phyloP scores from a whole-genome alignment of 1,140 invertebrate genomes.

The Zaprionus davidi region DNA sequence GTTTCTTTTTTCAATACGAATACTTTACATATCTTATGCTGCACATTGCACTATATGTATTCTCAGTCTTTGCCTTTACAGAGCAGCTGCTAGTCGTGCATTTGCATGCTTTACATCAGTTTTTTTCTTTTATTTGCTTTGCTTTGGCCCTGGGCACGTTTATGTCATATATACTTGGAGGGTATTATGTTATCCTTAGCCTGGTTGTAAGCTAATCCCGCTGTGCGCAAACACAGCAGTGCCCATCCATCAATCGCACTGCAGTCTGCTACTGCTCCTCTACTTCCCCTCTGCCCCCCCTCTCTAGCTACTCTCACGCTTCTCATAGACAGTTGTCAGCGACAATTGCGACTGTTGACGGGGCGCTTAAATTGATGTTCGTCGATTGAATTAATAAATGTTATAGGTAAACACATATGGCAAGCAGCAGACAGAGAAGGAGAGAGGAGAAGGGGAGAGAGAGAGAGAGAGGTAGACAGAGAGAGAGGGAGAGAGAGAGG shows the following conservation, averaged over 20 bases:
- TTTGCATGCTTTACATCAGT: neutral
- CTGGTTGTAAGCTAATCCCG: conserved; percentile 67
- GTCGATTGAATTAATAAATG: conserved; percentile 80
- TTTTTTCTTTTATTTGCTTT: conserved; percentile 28
- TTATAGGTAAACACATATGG: conserved; percentile 81
- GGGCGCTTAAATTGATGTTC: conserved; percentile 76
- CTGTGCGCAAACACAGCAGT: conserved; percentile 60
- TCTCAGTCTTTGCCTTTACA: neutral
- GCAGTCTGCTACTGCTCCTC: neutral
- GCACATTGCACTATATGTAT: no score
- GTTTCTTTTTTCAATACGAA: no score
- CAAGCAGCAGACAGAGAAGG: conserved; percentile 4
- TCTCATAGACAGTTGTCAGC: conserved; percentile 58
- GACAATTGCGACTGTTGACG: conserved; percentile 68
- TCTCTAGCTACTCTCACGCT: no score
- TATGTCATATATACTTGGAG: conserved; percentile 27
- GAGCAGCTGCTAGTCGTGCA: conserved; percentile 25
- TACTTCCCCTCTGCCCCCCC: neutral
- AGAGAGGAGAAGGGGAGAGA: conserved; percentile 15
- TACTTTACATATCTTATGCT: no score
- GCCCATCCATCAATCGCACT: conserved; percentile 47
- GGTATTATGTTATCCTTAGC: conserved; percentile 62
- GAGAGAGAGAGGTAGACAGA: neutral
- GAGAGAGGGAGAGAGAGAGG: neutral
- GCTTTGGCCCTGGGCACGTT: conserved; percentile 21